Percentiles rank a stretch among this genome's conserved stretches.
Conservation (phyloP, 2,113 vertebrate species). For the Rhegmatorhina hoffmannsi region DNA sequence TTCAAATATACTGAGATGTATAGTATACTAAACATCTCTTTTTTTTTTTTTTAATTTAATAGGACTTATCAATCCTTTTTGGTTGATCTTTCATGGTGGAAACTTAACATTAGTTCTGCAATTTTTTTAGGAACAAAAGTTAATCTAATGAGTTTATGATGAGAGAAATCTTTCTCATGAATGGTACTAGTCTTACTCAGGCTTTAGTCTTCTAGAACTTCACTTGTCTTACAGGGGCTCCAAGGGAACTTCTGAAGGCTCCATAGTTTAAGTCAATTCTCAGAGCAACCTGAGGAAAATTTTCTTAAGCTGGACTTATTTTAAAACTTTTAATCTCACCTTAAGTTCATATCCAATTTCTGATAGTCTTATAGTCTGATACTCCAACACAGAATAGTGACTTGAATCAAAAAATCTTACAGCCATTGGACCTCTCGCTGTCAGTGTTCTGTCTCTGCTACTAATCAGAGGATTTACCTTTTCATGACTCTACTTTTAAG, state of each 20-base stretch:
- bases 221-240: not conserved
- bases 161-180: not conserved
- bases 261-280: not conserved
- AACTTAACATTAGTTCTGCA: not conserved
- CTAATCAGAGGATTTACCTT: not conserved
- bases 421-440: not conserved
- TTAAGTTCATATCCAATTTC: not conserved
- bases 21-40: not conserved
- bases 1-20: not conserved
- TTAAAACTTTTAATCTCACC: not conserved
- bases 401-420: not conserved
- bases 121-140: not conserved
- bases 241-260: not conserved
- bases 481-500: not conserved
- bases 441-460: not conserved
- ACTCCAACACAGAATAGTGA: not conserved
- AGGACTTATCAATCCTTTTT: not conserved
- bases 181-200: rapidly evolving
- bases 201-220: not conserved
- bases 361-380: not conserved
- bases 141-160: not conserved
- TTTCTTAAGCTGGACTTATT: not conserved
- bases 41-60: not conserved
- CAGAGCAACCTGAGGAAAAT: not conserved
- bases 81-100: not conserved